phyloP scores from a whole-genome alignment of 2,888 invertebrate species.

The Bhutanitis thaidina region DNA sequence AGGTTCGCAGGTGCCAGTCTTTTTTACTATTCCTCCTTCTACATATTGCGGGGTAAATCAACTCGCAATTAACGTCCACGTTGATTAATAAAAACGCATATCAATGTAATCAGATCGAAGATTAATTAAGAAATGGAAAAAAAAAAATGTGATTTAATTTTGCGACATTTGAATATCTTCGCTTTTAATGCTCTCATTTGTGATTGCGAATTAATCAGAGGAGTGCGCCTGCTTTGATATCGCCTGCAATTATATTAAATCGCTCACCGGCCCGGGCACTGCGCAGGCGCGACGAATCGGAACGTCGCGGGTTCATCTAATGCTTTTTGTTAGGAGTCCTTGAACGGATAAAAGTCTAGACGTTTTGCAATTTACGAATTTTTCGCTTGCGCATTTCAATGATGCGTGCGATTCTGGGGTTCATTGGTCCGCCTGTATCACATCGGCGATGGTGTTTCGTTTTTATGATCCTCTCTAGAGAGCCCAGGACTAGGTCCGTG shows the following conservation, averaged over 20 bases:
- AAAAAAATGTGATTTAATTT: conserved; percentile 4
- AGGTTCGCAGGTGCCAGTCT: conserved; percentile 24
- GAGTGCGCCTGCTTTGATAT: conserved; percentile 43
- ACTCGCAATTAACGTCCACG: conserved; percentile 22
- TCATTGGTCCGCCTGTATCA: conserved; percentile 61
- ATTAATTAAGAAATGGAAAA: conserved; percentile 18
- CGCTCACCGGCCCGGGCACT: conserved; percentile 28
- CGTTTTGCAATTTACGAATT: conserved; percentile 68
- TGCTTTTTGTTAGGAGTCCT: conserved; percentile 51
- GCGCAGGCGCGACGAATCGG: conserved; percentile 56
- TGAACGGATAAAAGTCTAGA: conserved; percentile 68
- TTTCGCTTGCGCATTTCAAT: conserved; percentile 70
- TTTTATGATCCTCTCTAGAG: conserved; percentile 41
- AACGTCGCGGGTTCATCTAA: conserved; percentile 42
- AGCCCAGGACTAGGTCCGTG: conserved; percentile 47
- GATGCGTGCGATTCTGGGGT: conserved; percentile 61
- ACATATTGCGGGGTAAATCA: conserved; percentile 26
- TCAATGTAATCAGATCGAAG: conserved; percentile 9
- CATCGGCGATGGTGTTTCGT: conserved; percentile 45
- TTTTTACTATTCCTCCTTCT: conserved; percentile 22
- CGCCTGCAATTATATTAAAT: conserved; percentile 43
- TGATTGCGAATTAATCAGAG: conserved; percentile 12
- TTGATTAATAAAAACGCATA: conserved; percentile 14
- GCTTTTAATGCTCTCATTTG: conserved; percentile 10
- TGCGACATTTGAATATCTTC: conserved; percentile 8